Base-by-base conservation (phyloP, 2,888 invertebrate species). In the Chydorus sphaericus region DNA sequence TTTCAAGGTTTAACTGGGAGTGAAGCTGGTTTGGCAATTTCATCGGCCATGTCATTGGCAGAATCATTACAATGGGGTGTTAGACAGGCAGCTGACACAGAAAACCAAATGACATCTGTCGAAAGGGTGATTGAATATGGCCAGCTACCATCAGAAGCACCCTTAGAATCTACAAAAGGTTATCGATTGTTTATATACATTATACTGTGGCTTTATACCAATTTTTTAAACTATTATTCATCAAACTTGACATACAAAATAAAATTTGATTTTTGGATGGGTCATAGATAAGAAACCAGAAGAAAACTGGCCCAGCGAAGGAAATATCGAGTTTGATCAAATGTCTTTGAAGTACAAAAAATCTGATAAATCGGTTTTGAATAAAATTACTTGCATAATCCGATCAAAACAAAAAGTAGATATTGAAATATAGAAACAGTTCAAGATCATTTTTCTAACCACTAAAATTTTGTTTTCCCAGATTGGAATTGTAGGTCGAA, bases 71-170 rank as follows among this genome's bases (percentile, higher is more conserved):
- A 76, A 66, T 93, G 90, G 89, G 90, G 89, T 29, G 88, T 93
- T 80, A 74, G 92, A 10, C 92, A 93, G 69, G 87, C 89, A 62
- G 87, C 91, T 0, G 92, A 92, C 68, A 69, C 87, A 7, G 86
- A 81, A 67, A 89, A 87, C 66, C 83, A 82, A 61, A 86, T 89
- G 87, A 89, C 85, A 4, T 83, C 52, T 11, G 52, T 52, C 1
- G 52, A 52, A 26, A 16, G 52, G 26, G 36, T 52, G 1, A 31
- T 52, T 23, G 85, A 89, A 66, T 90, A 86, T 68, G 80, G 82
- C 1, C 73, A 80, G 16, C 68, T 90, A 29, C 81, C 83, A 0
- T 75, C 80, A 48, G 89, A 90, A 69, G 77, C 78, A 1, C 74
- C 76, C 0, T 71, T 79, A 20, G 79, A 78, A 18, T 52, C 52